These are phyloP conservation scores for Enteromius afrohamiltoni DNA, from an alignment of 2,797 vertebrate genomes.

Conservation along the genomic window DNA sequence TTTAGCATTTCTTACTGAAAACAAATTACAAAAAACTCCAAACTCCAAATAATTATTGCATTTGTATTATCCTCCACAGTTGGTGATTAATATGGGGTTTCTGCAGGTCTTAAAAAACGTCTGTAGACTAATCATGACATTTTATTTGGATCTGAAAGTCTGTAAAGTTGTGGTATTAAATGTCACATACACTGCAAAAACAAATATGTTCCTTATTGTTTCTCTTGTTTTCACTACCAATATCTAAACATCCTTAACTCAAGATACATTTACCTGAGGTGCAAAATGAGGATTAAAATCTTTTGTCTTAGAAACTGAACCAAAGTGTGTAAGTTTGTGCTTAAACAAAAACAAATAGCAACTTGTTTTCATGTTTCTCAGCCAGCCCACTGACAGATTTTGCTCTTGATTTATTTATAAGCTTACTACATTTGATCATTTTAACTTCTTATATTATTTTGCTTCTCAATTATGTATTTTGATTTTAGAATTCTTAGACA, in stretches of 20 bases:
- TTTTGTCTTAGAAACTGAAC: not conserved
- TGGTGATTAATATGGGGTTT: conserved; percentile 1
- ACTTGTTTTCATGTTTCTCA: not conserved
- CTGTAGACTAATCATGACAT: not conserved
- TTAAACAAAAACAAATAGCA: not conserved
- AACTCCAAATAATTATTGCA: not conserved
- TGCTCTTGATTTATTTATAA: not conserved
- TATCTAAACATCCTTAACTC: not conserved
- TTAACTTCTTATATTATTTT: not conserved
- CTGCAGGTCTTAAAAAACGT: not conserved
- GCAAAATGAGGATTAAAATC: not conserved
- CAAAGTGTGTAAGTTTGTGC: not conserved
- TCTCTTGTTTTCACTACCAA: not conserved
- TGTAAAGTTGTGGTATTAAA: not conserved
- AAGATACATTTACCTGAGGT: not conserved
- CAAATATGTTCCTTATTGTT: not conserved
- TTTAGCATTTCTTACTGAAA: not conserved
- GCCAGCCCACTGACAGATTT: not conserved
- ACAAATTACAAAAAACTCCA: not conserved
- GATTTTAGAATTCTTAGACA: too few relatives aligned
- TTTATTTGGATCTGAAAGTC: not conserved
- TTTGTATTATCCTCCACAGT: not conserved
- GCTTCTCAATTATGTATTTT: not conserved
- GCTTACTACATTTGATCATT: not conserved
- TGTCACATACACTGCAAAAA: not conserved